A percentile compares a stretch with the other conserved stretches of the same genome.
These are phyloP conservation scores for Scleropages formosus DNA, from an alignment of 2,797 vertebrate genomes.

Conservation along the genomic window DNA sequence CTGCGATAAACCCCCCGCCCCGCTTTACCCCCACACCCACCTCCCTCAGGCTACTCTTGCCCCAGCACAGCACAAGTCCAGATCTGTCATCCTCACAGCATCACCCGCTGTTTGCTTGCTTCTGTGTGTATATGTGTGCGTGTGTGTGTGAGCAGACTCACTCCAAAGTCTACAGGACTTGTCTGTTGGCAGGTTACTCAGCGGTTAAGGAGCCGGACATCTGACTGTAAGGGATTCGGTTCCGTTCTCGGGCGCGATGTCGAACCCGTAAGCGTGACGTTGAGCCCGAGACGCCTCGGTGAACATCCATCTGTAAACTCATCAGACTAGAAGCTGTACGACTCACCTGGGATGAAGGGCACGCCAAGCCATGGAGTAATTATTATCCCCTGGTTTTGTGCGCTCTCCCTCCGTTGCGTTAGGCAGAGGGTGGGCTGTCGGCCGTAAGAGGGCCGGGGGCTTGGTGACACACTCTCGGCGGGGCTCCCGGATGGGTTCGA, in stretches of 20 bases:
- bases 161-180: neutral
- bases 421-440: too few species aligned
- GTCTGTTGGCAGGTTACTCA: neutral
- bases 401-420: too few species aligned
- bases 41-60: slow-evolving; percentile 4
- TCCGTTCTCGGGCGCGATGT: neutral
- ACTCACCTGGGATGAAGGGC: too few species aligned
- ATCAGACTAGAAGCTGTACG: too few species aligned
- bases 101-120: neutral
- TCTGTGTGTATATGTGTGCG: slow-evolving; percentile 15
- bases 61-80: neutral
- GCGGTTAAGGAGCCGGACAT: neutral
- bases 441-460: too few species aligned
- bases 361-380: too few species aligned
- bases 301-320: too few species aligned
- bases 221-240: neutral
- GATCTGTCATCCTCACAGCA: slow-evolving; percentile 19
- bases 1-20: slow-evolving; percentile 44
- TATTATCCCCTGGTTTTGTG: too few species aligned
- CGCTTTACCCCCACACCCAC: slow-evolving; percentile 6
- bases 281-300: neutral
- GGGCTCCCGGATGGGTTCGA: too few species aligned
- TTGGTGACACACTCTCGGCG: too few species aligned
- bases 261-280: neutral
- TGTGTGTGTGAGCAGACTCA: neutral